These are phyloP conservation scores for Antidorcas marsupialis DNA, from an alignment of 2,113 vertebrate species.

Conservation along the genomic window DNA sequence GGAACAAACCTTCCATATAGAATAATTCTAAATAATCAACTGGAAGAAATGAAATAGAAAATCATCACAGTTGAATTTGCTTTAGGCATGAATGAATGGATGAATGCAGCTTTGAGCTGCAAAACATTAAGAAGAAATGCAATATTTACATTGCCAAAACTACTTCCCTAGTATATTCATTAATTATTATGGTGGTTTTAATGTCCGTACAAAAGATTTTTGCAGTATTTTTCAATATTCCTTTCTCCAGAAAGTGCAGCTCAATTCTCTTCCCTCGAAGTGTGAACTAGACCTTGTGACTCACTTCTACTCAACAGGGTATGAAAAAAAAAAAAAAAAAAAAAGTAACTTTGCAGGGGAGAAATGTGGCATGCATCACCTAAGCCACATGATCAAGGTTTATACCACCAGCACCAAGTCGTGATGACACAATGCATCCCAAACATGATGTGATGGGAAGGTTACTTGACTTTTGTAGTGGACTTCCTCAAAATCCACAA, in stretches of 20 bases:
- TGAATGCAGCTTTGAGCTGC: not conserved
- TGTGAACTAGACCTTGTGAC: not conserved
- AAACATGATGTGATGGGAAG: not conserved
- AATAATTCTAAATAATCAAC: not conserved
- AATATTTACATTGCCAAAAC: not conserved
- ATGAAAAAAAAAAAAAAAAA: not conserved
- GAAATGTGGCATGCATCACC: not conserved
- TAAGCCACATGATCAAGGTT: not conserved
- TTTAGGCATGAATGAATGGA: not conserved
- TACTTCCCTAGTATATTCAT: not conserved
- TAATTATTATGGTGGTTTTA: not conserved
- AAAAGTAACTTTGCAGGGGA: not conserved
- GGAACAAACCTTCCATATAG: not conserved
- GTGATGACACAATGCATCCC: too few relatives aligned
- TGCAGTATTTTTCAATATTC: not conserved
- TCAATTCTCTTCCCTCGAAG: not conserved
- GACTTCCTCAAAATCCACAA: not conserved
- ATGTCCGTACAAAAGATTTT: not conserved
- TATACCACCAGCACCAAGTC: not conserved
- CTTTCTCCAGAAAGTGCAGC: not conserved
- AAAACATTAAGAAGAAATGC: not conserved
- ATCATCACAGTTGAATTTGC: not conserved
- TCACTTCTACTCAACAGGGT: not conserved
- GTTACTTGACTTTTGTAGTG: not conserved
- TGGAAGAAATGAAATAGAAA: not conserved